These are phyloP conservation scores for Aphaenogaster ashmeadi DNA, from an alignment of 1,140 invertebrate genomes.

Conservation along the genomic window DNA sequence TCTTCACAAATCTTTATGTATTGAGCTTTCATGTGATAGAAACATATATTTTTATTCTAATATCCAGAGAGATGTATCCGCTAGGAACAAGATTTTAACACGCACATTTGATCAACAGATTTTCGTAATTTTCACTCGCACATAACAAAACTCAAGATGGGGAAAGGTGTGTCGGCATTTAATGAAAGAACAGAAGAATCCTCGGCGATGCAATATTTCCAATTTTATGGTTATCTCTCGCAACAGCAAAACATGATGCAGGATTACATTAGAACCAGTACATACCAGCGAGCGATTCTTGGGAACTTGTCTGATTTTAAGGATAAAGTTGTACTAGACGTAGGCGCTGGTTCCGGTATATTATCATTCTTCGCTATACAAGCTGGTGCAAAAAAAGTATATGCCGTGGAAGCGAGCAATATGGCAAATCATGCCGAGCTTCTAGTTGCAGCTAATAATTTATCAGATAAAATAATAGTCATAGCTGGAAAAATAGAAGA, in stretches of 20 bases:
- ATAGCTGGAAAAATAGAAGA: slow-evolving; percentile 99
- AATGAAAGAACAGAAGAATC: slow-evolving; percentile 98
- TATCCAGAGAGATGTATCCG: background rate
- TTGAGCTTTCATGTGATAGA: background rate
- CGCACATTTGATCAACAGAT: slow-evolving; percentile 87
- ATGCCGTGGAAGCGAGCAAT: slow-evolving; percentile 99
- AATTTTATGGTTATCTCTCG: slow-evolving; percentile 99
- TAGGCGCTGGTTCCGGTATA: slow-evolving; percentile 98
- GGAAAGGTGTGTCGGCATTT: slow-evolving; percentile 95
- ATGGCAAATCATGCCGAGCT: slow-evolving; percentile 99
- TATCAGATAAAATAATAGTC: slow-evolving; percentile 95
- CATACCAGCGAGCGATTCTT: slow-evolving; percentile 98
- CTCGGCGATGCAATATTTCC: slow-evolving; percentile 98
- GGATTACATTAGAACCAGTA: slow-evolving; percentile 99
- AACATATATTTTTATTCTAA: background rate
- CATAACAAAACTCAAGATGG: slow-evolving; percentile 92
- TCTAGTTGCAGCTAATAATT: slow-evolving; percentile 96
- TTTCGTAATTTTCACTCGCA: slow-evolving; percentile 93
- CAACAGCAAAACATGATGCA: slow-evolving; percentile 99
- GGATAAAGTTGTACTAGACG: slow-evolving; percentile 97
- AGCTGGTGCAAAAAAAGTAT: slow-evolving; percentile 98
- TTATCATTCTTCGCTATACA: slow-evolving; percentile 99
- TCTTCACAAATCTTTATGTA: background rate
- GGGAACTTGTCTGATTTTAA: slow-evolving; percentile 97
- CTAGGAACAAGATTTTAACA: background rate